Evolutionary conservation across 2,797 vertebrate species (phyloP).

Genomic region (Aratinga solstitialis): DNA sequence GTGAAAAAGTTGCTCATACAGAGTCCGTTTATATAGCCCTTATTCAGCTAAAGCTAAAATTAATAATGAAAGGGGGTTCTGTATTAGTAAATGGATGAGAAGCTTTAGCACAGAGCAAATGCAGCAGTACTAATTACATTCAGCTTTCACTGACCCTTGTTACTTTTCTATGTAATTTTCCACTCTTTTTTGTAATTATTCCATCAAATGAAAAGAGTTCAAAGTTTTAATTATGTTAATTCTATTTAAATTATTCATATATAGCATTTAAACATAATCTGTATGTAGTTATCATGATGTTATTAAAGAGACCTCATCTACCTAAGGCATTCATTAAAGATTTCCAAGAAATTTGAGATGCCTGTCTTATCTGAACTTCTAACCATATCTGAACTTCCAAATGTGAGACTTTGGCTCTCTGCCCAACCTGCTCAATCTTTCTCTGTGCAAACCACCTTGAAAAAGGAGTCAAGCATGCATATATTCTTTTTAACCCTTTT

Average conservation of each 20-base stretch:
- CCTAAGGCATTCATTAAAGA: not conserved
- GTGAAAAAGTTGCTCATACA: not conserved
- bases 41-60: not conserved
- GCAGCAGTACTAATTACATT: not conserved
- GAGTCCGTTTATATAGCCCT: not conserved
- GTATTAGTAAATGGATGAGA: not conserved
- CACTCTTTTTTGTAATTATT: constrained; percentile 4
- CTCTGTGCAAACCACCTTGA: not conserved
- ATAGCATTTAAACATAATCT: constrained; percentile 6
- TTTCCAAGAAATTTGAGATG: not conserved
- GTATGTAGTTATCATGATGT: not conserved
- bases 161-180: not conserved
- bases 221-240: not conserved
- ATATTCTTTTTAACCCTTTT: not conserved
- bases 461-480: not conserved
- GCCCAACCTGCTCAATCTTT: not conserved
- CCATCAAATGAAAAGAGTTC: not conserved
- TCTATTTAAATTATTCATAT: not conserved
- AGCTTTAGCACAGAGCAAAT: not conserved
- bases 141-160: constrained; percentile 15
- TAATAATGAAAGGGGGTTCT: not conserved
- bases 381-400: not conserved
- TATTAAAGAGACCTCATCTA: not conserved
- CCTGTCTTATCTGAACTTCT: not conserved
- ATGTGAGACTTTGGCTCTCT: not conserved